Evolutionary conservation across 92 coral and sea anemone genomes (phyloP), one percentile per base, ranked within the genome.

Genomic region (Virgularia gustaviana): DNA sequence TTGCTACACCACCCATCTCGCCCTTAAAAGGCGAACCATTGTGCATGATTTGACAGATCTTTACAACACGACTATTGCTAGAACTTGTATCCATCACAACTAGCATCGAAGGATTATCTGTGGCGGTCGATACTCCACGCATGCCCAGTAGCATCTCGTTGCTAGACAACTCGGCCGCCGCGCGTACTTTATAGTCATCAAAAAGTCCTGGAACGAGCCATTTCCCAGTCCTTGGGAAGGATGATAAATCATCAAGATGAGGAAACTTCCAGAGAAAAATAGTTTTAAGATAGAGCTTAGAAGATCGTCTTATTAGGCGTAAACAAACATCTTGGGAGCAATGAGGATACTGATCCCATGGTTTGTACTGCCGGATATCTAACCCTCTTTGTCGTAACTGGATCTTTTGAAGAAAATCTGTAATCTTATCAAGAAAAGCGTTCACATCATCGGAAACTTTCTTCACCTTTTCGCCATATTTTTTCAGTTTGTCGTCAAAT

Each of bases 191-290:
- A 65, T 92, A 92, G 41, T 89, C 85, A 61, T 92, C 98, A 70
- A 92, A 92, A 10, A 92, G 82, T 9, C 98, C 96, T 1, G 98
- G 98, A 20, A 81, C 88, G 15, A 87, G 85, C 98, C 98, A 89
- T 41, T 84, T 83, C n/a, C 92, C 96, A 18, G 88, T 54, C 36
- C 65, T 82, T 22, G 80, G 53, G 76, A 89, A 80, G 20, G 98
- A 86, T 2, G 98, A 90, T 20, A 92, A 83, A 70, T 92, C 98
- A 39, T 92, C 98, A 8, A 92, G 82, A 56, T 92, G 98, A 28
- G 94, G 92, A 65, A 79, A 92, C 67, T 87, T 92, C 87, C 95
- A 89, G 8, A 89, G 71, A 51, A 92, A 92, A 16, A 92, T 84
- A 10, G 86, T 84, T 9, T 72, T 76, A 2, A 81, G 83, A 62